phyloP scores from a whole-genome alignment of 2,113 vertebrate species.

The Illadopsis cleaveri region DNA sequence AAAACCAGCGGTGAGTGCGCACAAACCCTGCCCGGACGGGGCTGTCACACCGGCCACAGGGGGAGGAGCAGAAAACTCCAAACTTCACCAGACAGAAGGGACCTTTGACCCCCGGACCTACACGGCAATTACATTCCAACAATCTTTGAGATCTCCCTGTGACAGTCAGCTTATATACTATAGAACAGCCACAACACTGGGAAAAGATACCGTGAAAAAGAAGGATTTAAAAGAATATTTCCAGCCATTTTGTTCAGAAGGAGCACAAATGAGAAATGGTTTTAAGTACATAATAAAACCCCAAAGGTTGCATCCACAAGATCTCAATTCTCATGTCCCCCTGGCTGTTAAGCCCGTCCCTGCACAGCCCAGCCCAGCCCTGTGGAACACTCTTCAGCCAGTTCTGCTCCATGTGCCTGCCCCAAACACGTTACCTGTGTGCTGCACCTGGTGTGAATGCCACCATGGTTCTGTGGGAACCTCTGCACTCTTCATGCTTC shows the following conservation, averaged over 20 bases:
- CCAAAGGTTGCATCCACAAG: background rate
- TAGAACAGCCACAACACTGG: background rate
- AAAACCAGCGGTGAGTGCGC: accelerated
- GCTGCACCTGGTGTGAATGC: accelerated
- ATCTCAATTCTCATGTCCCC: background rate
- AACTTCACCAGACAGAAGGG: background rate
- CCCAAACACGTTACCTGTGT: accelerated
- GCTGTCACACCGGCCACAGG: background rate
- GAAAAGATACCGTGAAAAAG: background rate
- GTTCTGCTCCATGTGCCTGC: accelerated
- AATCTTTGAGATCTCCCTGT: background rate
- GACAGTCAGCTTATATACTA: background rate
- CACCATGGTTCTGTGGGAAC: accelerated
- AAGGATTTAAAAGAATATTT: background rate
- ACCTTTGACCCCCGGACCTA: background rate
- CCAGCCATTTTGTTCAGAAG: background rate
- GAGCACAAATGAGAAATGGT: background rate
- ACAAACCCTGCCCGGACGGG: background rate
- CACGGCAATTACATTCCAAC: background rate
- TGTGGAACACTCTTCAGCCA: background rate
- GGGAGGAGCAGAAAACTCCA: background rate
- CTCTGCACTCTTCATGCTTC: background rate
- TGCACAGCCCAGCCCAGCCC: background rate
- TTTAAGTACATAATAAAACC: background rate
- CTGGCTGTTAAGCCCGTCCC: background rate